Conservation (phyloP, 2,797 vertebrate species). For the Hapalemur alaotrensis region DNA sequence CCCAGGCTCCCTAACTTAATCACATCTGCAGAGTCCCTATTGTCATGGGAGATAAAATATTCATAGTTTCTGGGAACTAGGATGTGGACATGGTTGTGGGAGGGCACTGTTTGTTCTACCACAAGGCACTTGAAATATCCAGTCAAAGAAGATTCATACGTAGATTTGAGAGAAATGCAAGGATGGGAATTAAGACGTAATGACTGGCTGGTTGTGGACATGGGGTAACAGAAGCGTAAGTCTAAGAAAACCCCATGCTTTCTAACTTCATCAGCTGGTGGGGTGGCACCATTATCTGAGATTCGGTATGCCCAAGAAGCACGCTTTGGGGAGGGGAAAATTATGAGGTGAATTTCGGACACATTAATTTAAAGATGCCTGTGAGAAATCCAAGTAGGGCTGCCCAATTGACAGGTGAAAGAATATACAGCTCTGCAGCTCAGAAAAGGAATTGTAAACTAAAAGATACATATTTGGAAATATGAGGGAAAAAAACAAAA, state of each 20-base stretch:
- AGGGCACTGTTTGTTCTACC: not conserved
- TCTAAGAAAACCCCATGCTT: not conserved
- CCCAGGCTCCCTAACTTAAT: not conserved
- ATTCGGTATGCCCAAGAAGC: not conserved
- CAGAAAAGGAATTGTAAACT: not conserved
- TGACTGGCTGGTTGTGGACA: not conserved
- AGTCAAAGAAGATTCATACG: not conserved
- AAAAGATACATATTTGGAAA: constrained; percentile 23
- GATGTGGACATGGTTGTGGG: not conserved
- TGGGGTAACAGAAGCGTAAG: not conserved
- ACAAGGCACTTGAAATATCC: not conserved
- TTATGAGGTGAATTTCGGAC: not conserved
- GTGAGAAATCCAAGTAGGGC: not conserved
- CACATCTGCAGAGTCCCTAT: not conserved
- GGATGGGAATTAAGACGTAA: not conserved
- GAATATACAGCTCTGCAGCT: not conserved
- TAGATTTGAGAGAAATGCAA: not conserved
- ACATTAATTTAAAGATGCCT: not conserved
- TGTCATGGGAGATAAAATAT: not conserved
- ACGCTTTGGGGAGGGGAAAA: no score
- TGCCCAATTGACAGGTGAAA: not conserved
- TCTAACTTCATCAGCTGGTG: not conserved
- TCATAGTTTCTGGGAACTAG: not conserved
- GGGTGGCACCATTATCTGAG: not conserved
- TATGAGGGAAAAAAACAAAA: not conserved